Conservation (phyloP, 2,113 vertebrate species). For the Microtus ochrogaster region DNA sequence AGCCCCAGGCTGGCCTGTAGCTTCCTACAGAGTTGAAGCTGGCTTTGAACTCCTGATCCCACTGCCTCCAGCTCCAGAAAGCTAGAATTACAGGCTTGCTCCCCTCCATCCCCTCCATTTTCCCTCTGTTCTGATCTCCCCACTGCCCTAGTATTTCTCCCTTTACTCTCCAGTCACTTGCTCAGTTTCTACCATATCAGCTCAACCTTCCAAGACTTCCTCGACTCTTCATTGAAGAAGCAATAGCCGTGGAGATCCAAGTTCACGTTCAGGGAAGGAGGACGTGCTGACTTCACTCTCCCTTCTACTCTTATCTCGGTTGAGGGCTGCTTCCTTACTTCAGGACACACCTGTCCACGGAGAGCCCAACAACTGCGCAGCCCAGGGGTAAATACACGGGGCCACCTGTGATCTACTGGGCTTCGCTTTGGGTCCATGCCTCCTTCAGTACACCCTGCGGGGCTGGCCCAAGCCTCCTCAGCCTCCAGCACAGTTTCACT, state of each 20-base stretch:
- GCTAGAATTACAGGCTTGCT: neutral
- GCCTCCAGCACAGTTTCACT: no score
- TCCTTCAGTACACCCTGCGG: neutral
- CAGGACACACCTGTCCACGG: neutral
- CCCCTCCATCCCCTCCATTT: neutral
- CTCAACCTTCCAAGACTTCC: neutral
- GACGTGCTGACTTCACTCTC: neutral
- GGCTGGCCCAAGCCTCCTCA: neutral
- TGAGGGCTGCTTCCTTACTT: neutral
- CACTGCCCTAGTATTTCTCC: neutral
- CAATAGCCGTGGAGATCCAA: neutral
- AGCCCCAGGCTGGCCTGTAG: neutral
- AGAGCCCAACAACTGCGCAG: neutral
- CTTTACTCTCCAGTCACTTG: neutral
- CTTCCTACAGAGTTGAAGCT: no score
- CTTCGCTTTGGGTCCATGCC: neutral
- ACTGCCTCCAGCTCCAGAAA: neutral
- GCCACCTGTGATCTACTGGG: neutral
- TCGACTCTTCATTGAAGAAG: neutral
- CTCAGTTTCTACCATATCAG: neutral
- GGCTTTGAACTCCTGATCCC: neutral
- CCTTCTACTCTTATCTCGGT: neutral
- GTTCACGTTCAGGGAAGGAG: neutral
- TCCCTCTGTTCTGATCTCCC: neutral
- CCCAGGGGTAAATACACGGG: neutral